Evolutionary conservation across 1,140 invertebrate species (phyloP).

Genomic region (Drosophila auraria): DNA sequence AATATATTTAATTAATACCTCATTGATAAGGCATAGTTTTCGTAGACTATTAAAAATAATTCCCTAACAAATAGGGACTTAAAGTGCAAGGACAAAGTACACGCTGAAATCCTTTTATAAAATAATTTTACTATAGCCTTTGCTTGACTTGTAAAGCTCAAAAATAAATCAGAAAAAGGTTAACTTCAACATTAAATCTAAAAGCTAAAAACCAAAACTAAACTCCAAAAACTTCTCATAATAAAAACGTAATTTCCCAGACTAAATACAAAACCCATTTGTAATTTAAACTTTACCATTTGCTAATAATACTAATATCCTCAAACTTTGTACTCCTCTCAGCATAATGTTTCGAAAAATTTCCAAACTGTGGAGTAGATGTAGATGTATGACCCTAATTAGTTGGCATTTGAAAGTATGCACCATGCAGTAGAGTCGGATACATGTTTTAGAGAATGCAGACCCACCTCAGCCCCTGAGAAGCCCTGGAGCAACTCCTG

Average conservation of each 20-base stretch:
- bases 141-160: too few species aligned
- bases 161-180: neutral
- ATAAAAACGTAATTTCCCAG: neutral
- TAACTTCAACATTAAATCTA: too few species aligned
- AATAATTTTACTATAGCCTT: too few species aligned
- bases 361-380: neutral
- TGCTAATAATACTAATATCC: neutral
- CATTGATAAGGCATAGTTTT: too few species aligned
- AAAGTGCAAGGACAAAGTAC: too few species aligned
- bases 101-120: too few species aligned
- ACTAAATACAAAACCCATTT: neutral
- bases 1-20: too few species aligned
- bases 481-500: neutral
- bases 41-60: too few species aligned
- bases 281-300: neutral
- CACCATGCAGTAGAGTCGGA: neutral
- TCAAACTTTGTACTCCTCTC: neutral
- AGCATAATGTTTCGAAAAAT: neutral
- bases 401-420: slow-evolving; percentile 21
- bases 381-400: slow-evolving; percentile 16
- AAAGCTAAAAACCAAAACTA: neutral
- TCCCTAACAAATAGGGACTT: too few species aligned
- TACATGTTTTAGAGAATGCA: slow-evolving; percentile 1
- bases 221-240: too few species aligned
- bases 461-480: neutral